A percentile compares a stretch with the other conserved stretches of the same genome.
Evolutionary conservation across 1,140 invertebrate species (phyloP).

Genomic region (Tetramorium alpestre): DNA sequence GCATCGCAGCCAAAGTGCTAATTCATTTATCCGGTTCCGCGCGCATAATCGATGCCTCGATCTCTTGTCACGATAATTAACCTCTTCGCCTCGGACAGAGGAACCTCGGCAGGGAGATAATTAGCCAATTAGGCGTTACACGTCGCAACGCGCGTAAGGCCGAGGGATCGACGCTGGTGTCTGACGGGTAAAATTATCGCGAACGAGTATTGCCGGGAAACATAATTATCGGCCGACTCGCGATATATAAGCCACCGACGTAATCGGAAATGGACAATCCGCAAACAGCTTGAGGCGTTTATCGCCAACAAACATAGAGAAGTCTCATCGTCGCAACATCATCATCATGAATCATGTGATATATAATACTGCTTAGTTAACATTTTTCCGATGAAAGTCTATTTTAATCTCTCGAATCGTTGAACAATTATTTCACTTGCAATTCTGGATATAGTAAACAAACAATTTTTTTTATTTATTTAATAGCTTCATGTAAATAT

Average conservation of each 20-base stretch:
- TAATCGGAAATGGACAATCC: conserved; percentile 38
- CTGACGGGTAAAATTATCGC: conserved; percentile 58
- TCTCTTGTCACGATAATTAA: conserved; percentile 69
- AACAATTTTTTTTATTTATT: neutral
- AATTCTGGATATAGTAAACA: neutral
- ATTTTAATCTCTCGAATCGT: neutral
- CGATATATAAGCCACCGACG: conserved; percentile 21
- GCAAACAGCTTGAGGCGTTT: conserved; percentile 22
- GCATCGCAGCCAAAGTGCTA: conserved; percentile 42
- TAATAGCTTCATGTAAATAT: neutral
- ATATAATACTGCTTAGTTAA: neutral
- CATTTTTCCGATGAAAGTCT: neutral
- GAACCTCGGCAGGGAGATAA: conserved; percentile 59
- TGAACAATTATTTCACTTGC: neutral
- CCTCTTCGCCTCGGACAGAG: conserved; percentile 46
- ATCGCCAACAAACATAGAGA: neutral
- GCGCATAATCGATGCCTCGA: conserved; percentile 49
- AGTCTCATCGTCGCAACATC: neutral
- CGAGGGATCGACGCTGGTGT: conserved; percentile 56
- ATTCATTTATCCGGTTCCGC: conserved; percentile 59
- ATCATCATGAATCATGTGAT: neutral
- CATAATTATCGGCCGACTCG: conserved; percentile 42
- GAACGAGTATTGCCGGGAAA: conserved; percentile 46
- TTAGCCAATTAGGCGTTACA: conserved; percentile 72
- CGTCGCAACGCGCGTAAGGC: conserved; percentile 58